A percentile compares a stretch with the other conserved stretches of the same genome.
phyloP scores from a whole-genome alignment of 2,797 vertebrate species.

The Tokudaia tokunoshimensis region DNA sequence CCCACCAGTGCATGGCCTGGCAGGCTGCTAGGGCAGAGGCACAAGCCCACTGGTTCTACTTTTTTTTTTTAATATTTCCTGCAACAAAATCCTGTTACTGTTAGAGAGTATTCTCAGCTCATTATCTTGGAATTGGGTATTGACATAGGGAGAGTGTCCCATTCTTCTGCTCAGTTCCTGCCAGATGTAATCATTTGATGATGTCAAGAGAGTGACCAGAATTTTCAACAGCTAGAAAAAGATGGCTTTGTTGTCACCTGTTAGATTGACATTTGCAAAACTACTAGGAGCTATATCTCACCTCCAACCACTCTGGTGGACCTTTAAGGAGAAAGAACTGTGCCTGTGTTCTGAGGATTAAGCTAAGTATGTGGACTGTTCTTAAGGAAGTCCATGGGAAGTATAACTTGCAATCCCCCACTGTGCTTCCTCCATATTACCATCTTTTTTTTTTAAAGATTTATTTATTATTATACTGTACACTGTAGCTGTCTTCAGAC shows the following conservation, averaged over 20 bases:
- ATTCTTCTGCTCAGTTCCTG: background rate
- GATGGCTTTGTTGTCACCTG: background rate
- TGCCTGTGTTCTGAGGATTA: background rate
- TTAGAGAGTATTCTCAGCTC: background rate
- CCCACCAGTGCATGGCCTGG: too few relatives aligned
- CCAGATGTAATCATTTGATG: background rate
- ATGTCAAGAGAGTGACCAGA: background rate
- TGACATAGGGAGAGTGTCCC: background rate
- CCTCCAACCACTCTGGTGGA: background rate
- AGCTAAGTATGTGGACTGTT: background rate
- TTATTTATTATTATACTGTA: too few relatives aligned
- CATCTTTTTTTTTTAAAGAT: too few relatives aligned
- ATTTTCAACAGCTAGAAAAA: conserved; percentile 6
- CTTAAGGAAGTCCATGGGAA: background rate
- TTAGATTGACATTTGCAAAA: background rate
- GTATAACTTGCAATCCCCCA: background rate
- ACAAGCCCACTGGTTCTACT: too few relatives aligned
- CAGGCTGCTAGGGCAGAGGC: too few relatives aligned
- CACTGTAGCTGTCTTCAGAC: too few relatives aligned
- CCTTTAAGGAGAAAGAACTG: background rate
- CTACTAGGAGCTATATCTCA: background rate
- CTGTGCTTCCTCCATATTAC: conserved; percentile 27
- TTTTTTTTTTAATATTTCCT: too few relatives aligned
- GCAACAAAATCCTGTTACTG: background rate
- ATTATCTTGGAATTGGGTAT: background rate